Conservation (phyloP, 2,888 invertebrate species). For the Atrina japonica region DNA sequence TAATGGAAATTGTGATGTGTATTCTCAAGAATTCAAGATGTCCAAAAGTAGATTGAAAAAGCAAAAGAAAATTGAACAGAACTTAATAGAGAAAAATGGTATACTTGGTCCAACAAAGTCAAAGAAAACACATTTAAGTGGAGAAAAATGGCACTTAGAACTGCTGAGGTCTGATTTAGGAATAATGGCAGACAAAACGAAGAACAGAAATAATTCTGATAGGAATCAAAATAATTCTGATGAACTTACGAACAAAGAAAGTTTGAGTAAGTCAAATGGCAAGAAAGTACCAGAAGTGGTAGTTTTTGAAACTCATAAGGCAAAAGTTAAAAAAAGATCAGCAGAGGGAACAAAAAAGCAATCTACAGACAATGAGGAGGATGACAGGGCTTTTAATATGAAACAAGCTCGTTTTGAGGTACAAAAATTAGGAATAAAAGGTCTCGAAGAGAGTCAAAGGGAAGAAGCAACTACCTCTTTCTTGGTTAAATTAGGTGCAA, state of each 20-base stretch:
- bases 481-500: slow-evolving; percentile 91
- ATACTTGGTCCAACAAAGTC: no score
- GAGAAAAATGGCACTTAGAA: not conserved
- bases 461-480: slow-evolving; percentile 89
- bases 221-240: slow-evolving; percentile 17
- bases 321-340: slow-evolving; percentile 32
- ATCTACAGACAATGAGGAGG: not conserved
- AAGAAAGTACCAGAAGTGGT: slow-evolving; percentile 41
- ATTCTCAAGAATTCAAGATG: not conserved
- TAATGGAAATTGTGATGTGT: no score
- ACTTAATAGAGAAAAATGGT: slow-evolving; percentile 16
- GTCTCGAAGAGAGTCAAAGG: slow-evolving; percentile 87
- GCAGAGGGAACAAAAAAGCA: slow-evolving; percentile 2
- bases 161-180: not conserved
- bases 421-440: slow-evolving; percentile 91
- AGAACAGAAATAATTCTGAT: slow-evolving; percentile 10
- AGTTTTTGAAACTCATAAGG: slow-evolving; percentile 60
- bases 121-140: no score
- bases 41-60: not conserved
- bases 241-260: not conserved
- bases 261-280: not conserved
- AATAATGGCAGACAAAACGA: not conserved
- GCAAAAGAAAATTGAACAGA: slow-evolving; percentile 13
- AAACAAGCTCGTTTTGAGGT: slow-evolving; percentile 90
- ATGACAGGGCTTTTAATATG: slow-evolving; percentile 83